Evolutionary conservation across 2,888 invertebrate species (phyloP), one percentile per base, ranked within the genome.

Genomic region (Harmothoe impar): DNA sequence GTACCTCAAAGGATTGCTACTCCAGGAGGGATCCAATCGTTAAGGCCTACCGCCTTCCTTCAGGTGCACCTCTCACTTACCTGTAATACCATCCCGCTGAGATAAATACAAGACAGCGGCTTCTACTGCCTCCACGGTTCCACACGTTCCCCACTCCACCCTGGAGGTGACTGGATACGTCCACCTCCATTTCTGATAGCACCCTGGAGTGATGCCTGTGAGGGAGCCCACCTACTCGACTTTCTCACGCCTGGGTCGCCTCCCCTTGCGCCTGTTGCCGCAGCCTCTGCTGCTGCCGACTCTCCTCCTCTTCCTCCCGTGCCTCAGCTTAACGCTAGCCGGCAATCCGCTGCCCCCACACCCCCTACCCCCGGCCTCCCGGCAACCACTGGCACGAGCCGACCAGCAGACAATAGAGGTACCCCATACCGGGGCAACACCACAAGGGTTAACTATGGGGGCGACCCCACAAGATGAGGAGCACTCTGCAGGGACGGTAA

Each of bases 151-250:
- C 20, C 23, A 62, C 62, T n/a, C 62, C 20, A 62, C 62, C 62
- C 15, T 62, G 62, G 62, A 62, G 62, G 62, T 62, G 62, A 62
- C 62, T 20, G 23, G 62, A 62, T n/a, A 62, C 62, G 62, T 62
- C 62, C 62, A 62, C 62, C 62, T 43, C 43, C 43, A 43, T 10
- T 62, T 62, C 23, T 62, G 62, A 62, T 20, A 62, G n/a, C 7
- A 62, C 62, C 77, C 77, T 31, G 1, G 77, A 77, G 77, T 77
- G 77, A 77, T 77, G 77, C 81, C 81, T 81, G 81, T 33, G 81
- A 81, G 81, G 81, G 23, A 10, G 35, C 35, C 81, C 35, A 33
- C 35, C 81, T 81, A 12, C 23, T 35, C 81, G 20, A 33, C 35
- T 23, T 33, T 43, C 81, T 81, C 23, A 7, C 81, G 35, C 81